A percentile compares a stretch with the other conserved stretches of the same genome.
phyloP scores from a whole-genome alignment of 2,888 invertebrate genomes.

The Tillus elongatus region DNA sequence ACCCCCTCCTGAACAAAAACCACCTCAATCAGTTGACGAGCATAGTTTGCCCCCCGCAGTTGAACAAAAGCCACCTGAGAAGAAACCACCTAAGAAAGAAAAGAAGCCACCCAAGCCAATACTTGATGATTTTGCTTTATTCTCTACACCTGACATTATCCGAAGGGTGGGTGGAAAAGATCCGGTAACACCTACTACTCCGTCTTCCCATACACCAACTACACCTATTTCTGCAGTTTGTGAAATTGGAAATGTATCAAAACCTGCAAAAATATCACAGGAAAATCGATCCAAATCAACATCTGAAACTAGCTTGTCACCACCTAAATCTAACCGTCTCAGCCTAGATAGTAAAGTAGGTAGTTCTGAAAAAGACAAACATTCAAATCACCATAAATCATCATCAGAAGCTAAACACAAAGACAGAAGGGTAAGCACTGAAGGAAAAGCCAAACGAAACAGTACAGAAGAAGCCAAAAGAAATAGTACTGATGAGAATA shows the following conservation, averaged over 20 bases:
- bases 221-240: conserved; percentile 17
- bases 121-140: conserved; percentile 58
- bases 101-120: conserved; percentile 45
- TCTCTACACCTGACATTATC: conserved; percentile 72
- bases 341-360: conserved; percentile 30
- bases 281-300: conserved; percentile 33
- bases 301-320: conserved; percentile 21
- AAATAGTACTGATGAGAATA: not conserved
- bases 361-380: not conserved
- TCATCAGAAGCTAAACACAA: conserved; percentile 12
- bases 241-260: conserved; percentile 23
- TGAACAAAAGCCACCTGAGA: conserved; percentile 28
- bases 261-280: conserved; percentile 35
- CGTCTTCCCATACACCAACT: conserved; percentile 19
- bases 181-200: conserved; percentile 27
- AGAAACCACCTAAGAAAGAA: conserved; percentile 36
- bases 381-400: not conserved
- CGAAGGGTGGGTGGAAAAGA: conserved; percentile 49
- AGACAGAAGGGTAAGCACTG: conserved; percentile 19
- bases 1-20: conserved; percentile 15
- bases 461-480: conserved; percentile 22
- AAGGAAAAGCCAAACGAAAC: conserved; percentile 24
- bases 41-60: conserved; percentile 31
- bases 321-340: conserved; percentile 24
- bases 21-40: too few species aligned